phyloP scores from a whole-genome alignment of 1,140 invertebrate genomes.

The Drosophila azteca region DNA sequence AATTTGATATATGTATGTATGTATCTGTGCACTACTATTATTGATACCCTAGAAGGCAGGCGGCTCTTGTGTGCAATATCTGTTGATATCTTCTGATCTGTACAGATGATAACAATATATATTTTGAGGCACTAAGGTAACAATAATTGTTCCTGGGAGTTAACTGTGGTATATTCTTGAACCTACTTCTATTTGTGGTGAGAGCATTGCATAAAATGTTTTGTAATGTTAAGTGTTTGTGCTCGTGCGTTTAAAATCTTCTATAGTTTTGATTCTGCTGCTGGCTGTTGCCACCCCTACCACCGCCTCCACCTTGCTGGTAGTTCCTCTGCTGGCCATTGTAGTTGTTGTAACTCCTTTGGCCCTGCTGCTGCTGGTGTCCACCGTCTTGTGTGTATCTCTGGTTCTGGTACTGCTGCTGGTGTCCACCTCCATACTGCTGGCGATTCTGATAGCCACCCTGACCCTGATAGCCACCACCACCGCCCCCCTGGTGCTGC shows the following conservation, averaged over 20 bases:
- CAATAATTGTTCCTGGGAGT: background rate
- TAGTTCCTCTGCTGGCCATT: conserved; percentile 42
- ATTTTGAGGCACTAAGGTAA: too few species aligned
- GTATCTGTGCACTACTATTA: background rate
- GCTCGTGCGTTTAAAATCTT: conserved; percentile 41
- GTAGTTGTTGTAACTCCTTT: conserved; percentile 52
- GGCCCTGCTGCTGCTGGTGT: conserved; percentile 21
- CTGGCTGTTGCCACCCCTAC: conserved; percentile 32
- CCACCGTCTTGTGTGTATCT: conserved; percentile 41
- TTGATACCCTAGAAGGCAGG: too few species aligned
- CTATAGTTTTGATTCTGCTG: conserved; percentile 50
- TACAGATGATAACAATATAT: background rate
- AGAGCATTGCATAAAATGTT: conserved; percentile 3
- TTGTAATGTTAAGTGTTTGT: background rate
- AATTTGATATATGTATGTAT: background rate
- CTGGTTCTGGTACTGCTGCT: conserved; percentile 36
- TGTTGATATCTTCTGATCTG: background rate
- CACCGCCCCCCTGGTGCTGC: conserved; percentile 19
- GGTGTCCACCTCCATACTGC: conserved; percentile 36
- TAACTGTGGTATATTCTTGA: background rate
- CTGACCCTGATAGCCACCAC: conserved; percentile 28
- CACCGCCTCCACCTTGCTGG: conserved; percentile 24
- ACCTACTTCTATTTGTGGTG: background rate
- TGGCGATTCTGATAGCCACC: conserved; percentile 36
- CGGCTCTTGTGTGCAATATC: too few species aligned